Percentiles rank a stretch among this genome's conserved stretches.
Conservation (phyloP, 2,888 invertebrate genomes). For the Acleris emargana region DNA sequence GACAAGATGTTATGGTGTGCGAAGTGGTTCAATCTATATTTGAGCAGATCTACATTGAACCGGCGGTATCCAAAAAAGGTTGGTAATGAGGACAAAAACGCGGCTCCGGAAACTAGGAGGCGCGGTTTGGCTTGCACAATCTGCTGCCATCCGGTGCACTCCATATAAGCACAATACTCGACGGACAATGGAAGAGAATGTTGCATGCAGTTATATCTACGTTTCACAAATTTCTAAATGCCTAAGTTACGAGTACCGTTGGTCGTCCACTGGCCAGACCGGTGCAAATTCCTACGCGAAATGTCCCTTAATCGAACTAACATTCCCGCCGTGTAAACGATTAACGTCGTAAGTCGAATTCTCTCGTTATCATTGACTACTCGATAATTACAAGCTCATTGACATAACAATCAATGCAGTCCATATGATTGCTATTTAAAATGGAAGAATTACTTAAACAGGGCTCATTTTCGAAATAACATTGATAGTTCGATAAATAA, state of each 20-base stretch:
- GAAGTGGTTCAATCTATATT: neutral
- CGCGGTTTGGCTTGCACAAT: slow-evolving; percentile 66
- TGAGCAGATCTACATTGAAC: neutral
- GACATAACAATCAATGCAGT: neutral
- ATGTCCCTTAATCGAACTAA: slow-evolving; percentile 14
- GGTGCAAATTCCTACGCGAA: slow-evolving; percentile 7
- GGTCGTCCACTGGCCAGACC: neutral
- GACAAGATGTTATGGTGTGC: neutral
- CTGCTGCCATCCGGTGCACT: slow-evolving; percentile 57
- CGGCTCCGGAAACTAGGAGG: slow-evolving; percentile 58
- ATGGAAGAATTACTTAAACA: neutral
- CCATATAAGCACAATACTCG: slow-evolving; percentile 48
- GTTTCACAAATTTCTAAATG: slow-evolving; percentile 1
- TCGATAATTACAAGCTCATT: slow-evolving; percentile 7
- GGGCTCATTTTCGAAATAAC: too few relatives aligned
- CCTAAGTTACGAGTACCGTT: neutral
- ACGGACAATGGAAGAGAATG: slow-evolving; percentile 33
- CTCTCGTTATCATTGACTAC: slow-evolving; percentile 5
- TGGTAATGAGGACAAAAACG: slow-evolving; percentile 24
- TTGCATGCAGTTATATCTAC: neutral
- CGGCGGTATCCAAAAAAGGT: slow-evolving; percentile 6
- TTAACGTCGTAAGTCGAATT: neutral
- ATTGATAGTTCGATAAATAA: too few relatives aligned
- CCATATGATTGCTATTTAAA: neutral
- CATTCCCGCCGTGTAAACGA: slow-evolving; percentile 15